A percentile compares a stretch with the other conserved stretches of the same genome.
phyloP scores from a whole-genome alignment of 2,113 vertebrate genomes.

The Rousettus leschenaultii region DNA sequence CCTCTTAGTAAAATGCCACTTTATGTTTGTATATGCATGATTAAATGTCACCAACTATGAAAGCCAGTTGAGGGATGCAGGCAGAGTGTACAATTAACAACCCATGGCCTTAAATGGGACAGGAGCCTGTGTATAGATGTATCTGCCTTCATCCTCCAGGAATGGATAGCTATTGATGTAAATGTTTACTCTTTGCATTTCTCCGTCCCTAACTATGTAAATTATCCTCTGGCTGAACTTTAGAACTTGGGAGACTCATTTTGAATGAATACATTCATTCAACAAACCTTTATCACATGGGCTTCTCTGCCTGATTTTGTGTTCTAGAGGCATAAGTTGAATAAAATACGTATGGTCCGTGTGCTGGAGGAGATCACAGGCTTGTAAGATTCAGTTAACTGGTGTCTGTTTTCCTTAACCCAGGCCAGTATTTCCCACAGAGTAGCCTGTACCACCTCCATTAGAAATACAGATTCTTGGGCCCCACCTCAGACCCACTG shows the following conservation, averaged over 20 bases:
- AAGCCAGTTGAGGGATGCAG: not conserved
- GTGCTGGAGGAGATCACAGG: not conserved
- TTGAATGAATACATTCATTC: not conserved
- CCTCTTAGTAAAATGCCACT: not conserved
- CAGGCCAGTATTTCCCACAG: not conserved
- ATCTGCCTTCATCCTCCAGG: not conserved
- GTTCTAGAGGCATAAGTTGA: not conserved
- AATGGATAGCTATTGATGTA: not conserved
- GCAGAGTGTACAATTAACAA: fast-evolving
- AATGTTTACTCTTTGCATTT: not conserved
- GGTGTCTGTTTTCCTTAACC: not conserved
- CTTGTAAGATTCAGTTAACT: not conserved
- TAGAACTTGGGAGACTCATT: not conserved
- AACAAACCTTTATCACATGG: not conserved
- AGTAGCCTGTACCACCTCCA: not conserved
- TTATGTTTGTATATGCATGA: not conserved
- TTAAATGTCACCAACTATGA: not conserved
- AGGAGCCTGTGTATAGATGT: not conserved
- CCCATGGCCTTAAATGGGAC: not conserved
- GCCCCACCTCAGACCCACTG: not conserved
- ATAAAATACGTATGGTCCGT: not conserved
- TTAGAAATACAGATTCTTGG: not conserved
- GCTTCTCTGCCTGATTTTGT: not conserved
- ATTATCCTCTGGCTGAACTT: not conserved
- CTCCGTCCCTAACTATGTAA: not conserved